Conservation (phyloP, 2,113 vertebrate genomes). For the Hymenochirus boettgeri region DNA sequence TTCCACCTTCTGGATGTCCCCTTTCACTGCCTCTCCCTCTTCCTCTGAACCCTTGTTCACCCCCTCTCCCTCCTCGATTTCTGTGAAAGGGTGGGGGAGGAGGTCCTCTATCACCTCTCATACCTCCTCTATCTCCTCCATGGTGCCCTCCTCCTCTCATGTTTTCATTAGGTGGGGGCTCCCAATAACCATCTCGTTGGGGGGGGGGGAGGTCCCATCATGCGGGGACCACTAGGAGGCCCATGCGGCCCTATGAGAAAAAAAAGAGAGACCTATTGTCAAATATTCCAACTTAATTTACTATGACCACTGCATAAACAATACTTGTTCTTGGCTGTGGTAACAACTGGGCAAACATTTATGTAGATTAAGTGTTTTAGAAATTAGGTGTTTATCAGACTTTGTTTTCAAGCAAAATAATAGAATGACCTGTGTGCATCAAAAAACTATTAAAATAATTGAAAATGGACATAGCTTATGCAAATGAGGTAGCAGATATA, state of each 20-base stretch:
- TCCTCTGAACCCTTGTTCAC: constrained; percentile 74
- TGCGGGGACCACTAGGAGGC: constrained; percentile 68
- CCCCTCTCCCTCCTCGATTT: constrained; percentile 72
- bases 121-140: constrained; percentile 52
- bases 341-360: no score
- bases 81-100: constrained; percentile 69
- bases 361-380: no score
- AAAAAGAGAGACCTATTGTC: not conserved
- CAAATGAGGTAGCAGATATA: no score
- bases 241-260: constrained; percentile 54
- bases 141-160: constrained; percentile 69
- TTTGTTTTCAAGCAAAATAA: no score
- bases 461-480: no score
- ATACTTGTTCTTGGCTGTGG: no score
- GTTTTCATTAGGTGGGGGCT: constrained; percentile 68
- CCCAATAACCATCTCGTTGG: constrained; percentile 81
- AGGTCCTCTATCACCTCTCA: constrained; percentile 53
- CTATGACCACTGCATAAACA: no score
- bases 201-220: constrained; percentile 82
- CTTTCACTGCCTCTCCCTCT: constrained; percentile 67
- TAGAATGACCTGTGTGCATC: no score
- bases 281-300: no score
- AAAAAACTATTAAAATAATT: no score
- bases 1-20: constrained; percentile 55
- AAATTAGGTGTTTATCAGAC: no score